Base-by-base conservation (phyloP, 2,888 invertebrate genomes). In the Ophion obscuratus region DNA sequence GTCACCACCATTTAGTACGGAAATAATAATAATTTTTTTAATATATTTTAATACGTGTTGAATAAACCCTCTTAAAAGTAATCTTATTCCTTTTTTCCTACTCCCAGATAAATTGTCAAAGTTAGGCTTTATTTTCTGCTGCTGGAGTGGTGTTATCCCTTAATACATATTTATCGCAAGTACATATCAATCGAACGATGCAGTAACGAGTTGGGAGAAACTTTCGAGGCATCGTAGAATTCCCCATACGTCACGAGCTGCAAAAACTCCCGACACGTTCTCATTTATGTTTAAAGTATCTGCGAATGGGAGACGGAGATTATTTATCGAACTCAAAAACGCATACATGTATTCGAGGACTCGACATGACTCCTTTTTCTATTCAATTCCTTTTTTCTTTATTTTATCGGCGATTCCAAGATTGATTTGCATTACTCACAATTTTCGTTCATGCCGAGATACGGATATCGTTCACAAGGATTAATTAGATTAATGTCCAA, bases 221-320 rank as follows among this genome's bases (percentile, higher is more conserved):
- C 98, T 97, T 94, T 99, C 98, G 88, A 99, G 94, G 0, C 98
- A 99, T 90, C 98, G 95, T 62, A 99, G 92, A 74, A 97, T 95
- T 57, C 98, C 98, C 98, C 98, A 99, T 88, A 98, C 95, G 92
- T 95, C 89, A 91, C 92, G 10, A 93, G 95, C 95, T 94, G 93
- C 44, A 24, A 93, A 83, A 20, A 61, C 68, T 14, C 89, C 93
- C 0, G 73, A 44, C 0, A 87, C 87, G 5, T 81, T 81, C 11
- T 89, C 87, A 27, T 82, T 88, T 44, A 92, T 89, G 24, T 83
- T 82, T 47, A 92, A 90, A 14, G 68, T 79, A 88, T 92, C 92
- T 92, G 84, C 1, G 84, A 89, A 24, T 24, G 27, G 2, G 71
- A 53, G 17, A 53, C 53, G 17, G 17, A 53, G 14, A 53, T 53